A percentile compares a stretch with the other conserved stretches of the same genome.
Evolutionary conservation across 2,113 vertebrate species (phyloP).

Genomic region (Lethenteron camtschaticum): DNA sequence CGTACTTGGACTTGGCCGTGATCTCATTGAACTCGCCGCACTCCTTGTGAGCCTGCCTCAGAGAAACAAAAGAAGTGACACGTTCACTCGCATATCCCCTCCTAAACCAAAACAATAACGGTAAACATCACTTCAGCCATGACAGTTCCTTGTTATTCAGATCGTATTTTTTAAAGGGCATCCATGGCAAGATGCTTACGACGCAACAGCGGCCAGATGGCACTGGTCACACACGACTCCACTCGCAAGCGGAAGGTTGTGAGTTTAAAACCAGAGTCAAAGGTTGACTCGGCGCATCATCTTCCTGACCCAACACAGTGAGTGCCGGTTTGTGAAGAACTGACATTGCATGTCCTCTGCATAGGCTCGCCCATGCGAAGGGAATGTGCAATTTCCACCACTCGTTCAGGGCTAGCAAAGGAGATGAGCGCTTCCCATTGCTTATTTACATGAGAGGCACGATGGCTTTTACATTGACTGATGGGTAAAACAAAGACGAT

Average conservation of each 20-base stretch:
- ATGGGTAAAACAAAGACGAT: no score
- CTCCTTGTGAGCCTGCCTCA: conserved; percentile 63
- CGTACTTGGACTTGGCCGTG: conserved; percentile 94
- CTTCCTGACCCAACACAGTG: not conserved
- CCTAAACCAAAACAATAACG: not conserved
- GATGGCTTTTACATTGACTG: no score
- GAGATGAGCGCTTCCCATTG: no score
- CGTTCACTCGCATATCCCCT: conserved; percentile 7
- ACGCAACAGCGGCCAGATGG: no score
- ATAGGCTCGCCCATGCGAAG: no score
- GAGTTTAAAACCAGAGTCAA: not conserved
- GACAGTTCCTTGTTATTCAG: conserved; percentile 7
- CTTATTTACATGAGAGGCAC: no score
- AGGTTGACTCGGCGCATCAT: not conserved
- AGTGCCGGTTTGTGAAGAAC: no score
- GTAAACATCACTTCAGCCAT: not conserved
- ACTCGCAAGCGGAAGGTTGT: no score
- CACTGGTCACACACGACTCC: no score
- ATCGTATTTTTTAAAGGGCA: conserved; percentile 6
- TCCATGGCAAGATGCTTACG: not conserved
- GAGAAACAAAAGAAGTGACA: conserved; percentile 9
- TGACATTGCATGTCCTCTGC: no score
- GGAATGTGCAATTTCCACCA: no score
- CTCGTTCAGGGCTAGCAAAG: no score
- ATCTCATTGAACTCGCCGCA: conserved; percentile 92